Evolutionary conservation across 2,888 invertebrate genomes (phyloP), one percentile per base, ranked within the genome.

Genomic region (Eustalomyia histrio): DNA sequence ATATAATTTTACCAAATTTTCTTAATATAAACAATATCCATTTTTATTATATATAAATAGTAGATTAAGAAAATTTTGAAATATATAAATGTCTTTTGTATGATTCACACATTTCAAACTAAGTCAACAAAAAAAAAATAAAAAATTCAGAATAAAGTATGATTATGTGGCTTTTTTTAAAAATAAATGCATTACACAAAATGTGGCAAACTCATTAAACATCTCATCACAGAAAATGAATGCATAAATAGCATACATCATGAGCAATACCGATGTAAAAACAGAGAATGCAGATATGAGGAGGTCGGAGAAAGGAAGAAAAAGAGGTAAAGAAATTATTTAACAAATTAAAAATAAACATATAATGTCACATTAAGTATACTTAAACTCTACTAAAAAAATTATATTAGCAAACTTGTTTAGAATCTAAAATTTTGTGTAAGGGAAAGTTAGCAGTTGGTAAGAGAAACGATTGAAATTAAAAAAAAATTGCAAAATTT

Each of bases 131-230:
- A 29, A 29, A 29, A 4, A 79, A 74, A 29, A 29, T 6, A 29
- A 29, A 4, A 79, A 74, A 35, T 68, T 39, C 39, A 39, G n/a
- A 24, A 65, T 29, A 24, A 60, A 79, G 52, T 33, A 58, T 33
- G 76, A 72, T 68, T 80, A 67, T 76, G 80, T 72, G 63, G 24
- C 78, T 80, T 65, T 80, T 65, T 67, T 35, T 50, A 71, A 65
- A 65, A 55, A 75, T 67, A 80, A 58, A 71, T 67, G 75, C 69
- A 72, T 68, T 75, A 60, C 76, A 60, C 76, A 76, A 76, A 79
- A 71, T 80, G 75, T 65, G 71, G 71, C 79, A 75, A 80, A 76
- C 65, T 76, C 71, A 72, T 80, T 72, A 67, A 76, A 64, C 69
- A 74, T 72, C 76, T 78, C 71, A 71, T 71, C 71, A 72, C 76